Evolutionary conservation across 1,140 invertebrate genomes (phyloP), one percentile per base, ranked within the genome.

Genomic region (Drosophila mojavensis): DNA sequence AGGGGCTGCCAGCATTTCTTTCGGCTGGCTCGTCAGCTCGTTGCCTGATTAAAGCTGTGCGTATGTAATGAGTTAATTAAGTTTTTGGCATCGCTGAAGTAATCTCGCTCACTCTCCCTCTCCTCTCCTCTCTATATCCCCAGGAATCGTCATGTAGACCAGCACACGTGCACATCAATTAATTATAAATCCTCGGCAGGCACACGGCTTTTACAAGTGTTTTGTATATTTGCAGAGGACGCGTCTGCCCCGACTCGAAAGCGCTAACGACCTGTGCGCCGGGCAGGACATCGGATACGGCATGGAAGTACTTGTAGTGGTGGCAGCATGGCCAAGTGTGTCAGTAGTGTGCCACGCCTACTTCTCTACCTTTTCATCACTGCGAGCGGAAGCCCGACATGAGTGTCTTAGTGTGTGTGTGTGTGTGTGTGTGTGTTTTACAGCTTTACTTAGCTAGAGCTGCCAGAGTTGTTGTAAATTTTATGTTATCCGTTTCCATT

Each of bases 51-150:
- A 88, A 88, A 89, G 84, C 77, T 71, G 74, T 84, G 84, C 78
- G 85, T 85, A 85, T 85, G 81, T 91, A 91, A 91, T 91, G 90
- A 91, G 90, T 91, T 91, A 91, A 91, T 91, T 91, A 91, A 91
- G 90, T 81, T 91, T 83, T 86, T 86, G 75, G 84, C 80, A 81
- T 64, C 68, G 53, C 74, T 68, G 3, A 20, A 26, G 15, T 33
- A 47, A 11, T 43, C 15, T 6, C 26, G 47, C 60, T 66, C 53
- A 45, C 73, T 47, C 50, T 36, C 54, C 20, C 17, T 13, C 30
- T 24, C 20, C 20, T 17, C 13, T n/a, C 10, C 41, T 45, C n/a
- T 45, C n/a, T n/a, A 45, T 13, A 54, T 45, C 11, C 5, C 30
- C 13, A 11, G 13, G n/a, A 33, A 33, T 58, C 36, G 6, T 58